Evolutionary conservation across 2,888 invertebrate genomes (phyloP).

Genomic region (Mesorhabditis spiculigera): DNA sequence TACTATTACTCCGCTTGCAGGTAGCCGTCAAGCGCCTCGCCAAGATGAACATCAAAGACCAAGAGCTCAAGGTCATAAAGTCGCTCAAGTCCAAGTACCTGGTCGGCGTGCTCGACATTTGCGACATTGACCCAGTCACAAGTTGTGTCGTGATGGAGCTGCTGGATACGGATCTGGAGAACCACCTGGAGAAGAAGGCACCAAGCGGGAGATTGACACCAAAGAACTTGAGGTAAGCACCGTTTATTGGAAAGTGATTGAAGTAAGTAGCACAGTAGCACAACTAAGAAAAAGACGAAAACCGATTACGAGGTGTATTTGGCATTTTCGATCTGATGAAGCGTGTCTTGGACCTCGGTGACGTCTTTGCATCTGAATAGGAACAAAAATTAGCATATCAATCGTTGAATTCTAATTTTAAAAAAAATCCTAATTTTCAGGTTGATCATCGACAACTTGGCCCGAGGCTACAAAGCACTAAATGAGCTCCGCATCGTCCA

Average conservation of each 20-base stretch:
- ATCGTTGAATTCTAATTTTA: slow-evolving; percentile 10
- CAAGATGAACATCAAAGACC: slow-evolving; percentile 44
- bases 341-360: not conserved
- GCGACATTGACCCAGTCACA: slow-evolving; percentile 32
- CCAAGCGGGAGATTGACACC: slow-evolving; percentile 35
- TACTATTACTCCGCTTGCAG: too few relatives aligned
- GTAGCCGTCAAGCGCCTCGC: slow-evolving; percentile 54
- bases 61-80: slow-evolving; percentile 49
- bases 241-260: not conserved
- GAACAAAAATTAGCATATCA: slow-evolving; percentile 17
- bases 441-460: slow-evolving; percentile 47
- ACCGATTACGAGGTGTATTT: not conserved
- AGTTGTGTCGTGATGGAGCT: slow-evolving; percentile 55
- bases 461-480: slow-evolving; percentile 52
- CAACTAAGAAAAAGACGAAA: not conserved
- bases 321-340: not conserved
- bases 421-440: slow-evolving; percentile 31
- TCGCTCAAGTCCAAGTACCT: slow-evolving; percentile 36
- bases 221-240: slow-evolving; percentile 38
- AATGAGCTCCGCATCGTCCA: slow-evolving; percentile 53
- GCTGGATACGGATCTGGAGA: slow-evolving; percentile 49
- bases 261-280: not conserved
- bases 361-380: not conserved
- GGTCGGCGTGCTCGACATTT: slow-evolving; percentile 53
- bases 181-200: slow-evolving; percentile 40